Base-by-base conservation (phyloP, 1,140 invertebrate species). In the Papilio dardanus region DNA sequence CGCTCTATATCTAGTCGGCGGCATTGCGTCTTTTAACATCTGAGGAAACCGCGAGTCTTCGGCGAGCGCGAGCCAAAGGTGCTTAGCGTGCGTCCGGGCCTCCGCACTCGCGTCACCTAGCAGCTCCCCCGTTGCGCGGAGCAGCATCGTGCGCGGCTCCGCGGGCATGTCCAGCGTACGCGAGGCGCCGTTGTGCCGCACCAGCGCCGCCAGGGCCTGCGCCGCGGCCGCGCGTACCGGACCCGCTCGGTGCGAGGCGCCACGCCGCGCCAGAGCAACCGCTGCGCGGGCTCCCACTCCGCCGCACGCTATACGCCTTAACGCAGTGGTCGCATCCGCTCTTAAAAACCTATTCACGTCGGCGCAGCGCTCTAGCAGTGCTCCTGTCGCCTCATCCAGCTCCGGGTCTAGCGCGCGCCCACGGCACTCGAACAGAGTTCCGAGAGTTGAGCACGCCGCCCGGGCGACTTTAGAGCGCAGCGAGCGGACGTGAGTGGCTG, bases 271-370 rank as follows among this genome's bases (percentile, higher is more conserved):
- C 6, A 96, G 78, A 28, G 95, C 94, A 16, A 90, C 88, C 1
- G 93, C 93, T 0, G 94, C 92, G 37, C 92, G 85, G 0, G 85
- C 88, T 14, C 78, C 33, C 92, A 89, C 54, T 94, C 95, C 77
- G 93, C 95, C 95, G 66, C 97, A 96, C 35, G 97, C 95, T 95
- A 99, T 97, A 6, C 95, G 93, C 79, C 96, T 96, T 35, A 99
- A 86, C 24, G 98, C 97, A n/a, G 94, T 93, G 19, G 97, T 96
- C 12, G 97, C 96, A 90, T 99, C 98, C 19, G 96, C 96, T 46
- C 98, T 94, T 30, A 99, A 94, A 87, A 99, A 99, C 81, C 96
- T 96, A 89, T 99, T 99, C 1, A 97, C 99, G 86, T 99, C 98
- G 0, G 97, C 97, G 46, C 97, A 97, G 81, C 98, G 96, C 77